Percentiles rank a stretch among this genome's conserved stretches.
These are phyloP conservation scores for Proctacanthus coquilletti DNA, from an alignment of 1,140 invertebrate genomes.

Conservation along the genomic window DNA sequence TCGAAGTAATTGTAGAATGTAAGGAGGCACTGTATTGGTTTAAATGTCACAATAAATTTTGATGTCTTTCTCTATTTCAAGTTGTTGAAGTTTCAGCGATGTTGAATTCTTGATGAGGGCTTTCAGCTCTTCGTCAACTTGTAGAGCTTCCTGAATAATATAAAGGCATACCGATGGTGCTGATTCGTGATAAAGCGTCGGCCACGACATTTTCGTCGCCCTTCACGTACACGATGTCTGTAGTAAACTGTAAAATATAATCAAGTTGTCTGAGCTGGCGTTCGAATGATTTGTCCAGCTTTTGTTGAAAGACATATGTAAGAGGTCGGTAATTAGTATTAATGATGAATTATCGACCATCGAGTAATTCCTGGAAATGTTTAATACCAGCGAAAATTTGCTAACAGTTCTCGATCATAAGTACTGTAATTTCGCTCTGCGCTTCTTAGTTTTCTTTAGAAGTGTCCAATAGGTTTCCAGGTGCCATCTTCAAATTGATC, in stretches of 20 bases:
- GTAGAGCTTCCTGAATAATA: constrained; percentile 11
- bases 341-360: constrained; percentile 15
- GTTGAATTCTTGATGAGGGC: constrained; percentile 13
- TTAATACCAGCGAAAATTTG: constrained; percentile 15
- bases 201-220: constrained; percentile 16
- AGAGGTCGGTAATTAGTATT: constrained; percentile 23
- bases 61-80: neutral
- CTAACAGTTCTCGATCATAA: constrained; percentile 28
- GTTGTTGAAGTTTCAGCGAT: constrained; percentile 4
- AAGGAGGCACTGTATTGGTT: constrained; percentile 8
- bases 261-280: constrained; percentile 16
- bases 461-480: constrained; percentile 28
- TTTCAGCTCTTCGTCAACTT: constrained; percentile 9
- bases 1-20: constrained; percentile 3
- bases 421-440: constrained; percentile 16
- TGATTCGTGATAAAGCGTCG: constrained; percentile 13
- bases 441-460: constrained; percentile 17
- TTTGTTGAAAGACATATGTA: constrained; percentile 12
- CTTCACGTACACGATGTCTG: constrained; percentile 13
- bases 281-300: constrained; percentile 14
- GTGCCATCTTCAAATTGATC: too few relatives aligned
- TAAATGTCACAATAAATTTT: neutral
- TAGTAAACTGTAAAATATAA: constrained; percentile 13
- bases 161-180: constrained; percentile 5
- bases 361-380: constrained; percentile 19